Evolutionary conservation across 2,113 vertebrate species (phyloP).

Genomic region (Gymnocephalus cernua): DNA sequence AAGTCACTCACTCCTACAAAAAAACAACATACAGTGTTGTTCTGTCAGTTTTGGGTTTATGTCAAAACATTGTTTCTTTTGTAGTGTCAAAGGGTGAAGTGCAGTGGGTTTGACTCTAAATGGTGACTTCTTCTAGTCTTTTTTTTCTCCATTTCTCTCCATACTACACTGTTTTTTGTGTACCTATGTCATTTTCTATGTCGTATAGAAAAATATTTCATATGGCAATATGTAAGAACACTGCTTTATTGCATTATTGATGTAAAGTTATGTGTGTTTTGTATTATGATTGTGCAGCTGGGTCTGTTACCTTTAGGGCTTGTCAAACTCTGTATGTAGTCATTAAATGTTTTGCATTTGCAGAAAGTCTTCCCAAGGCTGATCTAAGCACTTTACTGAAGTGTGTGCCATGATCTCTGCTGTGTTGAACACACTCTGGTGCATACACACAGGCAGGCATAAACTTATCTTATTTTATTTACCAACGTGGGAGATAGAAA

Average conservation of each 20-base stretch:
- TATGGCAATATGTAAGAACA: neutral
- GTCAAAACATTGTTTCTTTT: neutral
- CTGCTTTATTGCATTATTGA: slow-evolving; percentile 1
- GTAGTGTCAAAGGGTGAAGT: neutral
- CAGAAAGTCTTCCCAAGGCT: slow-evolving; percentile 36
- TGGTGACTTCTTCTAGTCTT: neutral
- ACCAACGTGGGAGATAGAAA: neutral
- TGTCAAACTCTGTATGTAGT: slow-evolving; percentile 28
- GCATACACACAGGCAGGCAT: neutral
- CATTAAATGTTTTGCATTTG: slow-evolving; percentile 39
- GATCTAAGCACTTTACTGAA: slow-evolving; percentile 50
- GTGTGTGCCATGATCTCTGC: slow-evolving; percentile 33
- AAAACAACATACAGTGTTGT: slow-evolving; percentile 6
- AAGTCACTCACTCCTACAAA: neutral
- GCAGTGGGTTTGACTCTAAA: neutral
- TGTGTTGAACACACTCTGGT: slow-evolving; percentile 1
- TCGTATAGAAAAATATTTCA: neutral
- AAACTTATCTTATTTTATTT: neutral
- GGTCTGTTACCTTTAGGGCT: slow-evolving; percentile 18
- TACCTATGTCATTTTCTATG: no score
- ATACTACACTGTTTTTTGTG: no score
- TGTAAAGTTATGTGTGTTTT: slow-evolving; percentile 14
- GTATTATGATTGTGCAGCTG: neutral
- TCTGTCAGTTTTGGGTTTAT: slow-evolving; percentile 2
- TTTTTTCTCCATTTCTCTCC: no score